These are phyloP conservation scores for Brachionus calyciflorus DNA, from an alignment of 1,140 invertebrate genomes.

Conservation along the genomic window DNA sequence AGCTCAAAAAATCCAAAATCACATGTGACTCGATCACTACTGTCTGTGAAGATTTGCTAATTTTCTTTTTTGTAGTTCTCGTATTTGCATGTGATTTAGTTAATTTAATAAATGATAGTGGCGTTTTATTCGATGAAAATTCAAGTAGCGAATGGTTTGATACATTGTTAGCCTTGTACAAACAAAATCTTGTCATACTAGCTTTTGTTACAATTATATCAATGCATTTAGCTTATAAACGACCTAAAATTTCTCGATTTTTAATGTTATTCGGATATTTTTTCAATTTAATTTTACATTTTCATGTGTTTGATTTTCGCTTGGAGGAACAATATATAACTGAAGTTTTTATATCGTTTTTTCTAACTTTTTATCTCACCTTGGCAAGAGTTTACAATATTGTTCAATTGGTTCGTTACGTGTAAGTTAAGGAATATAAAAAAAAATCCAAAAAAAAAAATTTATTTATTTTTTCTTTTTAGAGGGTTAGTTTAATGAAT, in stretches of 20 bases:
- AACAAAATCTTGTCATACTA: slow-evolving; percentile 8
- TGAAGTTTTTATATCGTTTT: slow-evolving; percentile 44
- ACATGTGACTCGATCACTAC: slow-evolving; percentile 10
- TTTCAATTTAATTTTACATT: slow-evolving; percentile 29
- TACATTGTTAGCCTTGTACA: not conserved
- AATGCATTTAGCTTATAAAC: slow-evolving; percentile 28
- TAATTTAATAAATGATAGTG: slow-evolving; percentile 42
- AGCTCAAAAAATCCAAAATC: not conserved
- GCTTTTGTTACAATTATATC: slow-evolving; percentile 4
- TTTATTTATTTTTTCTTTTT: too few relatives aligned
- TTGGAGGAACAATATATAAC: slow-evolving; percentile 26
- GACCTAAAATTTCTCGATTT: slow-evolving; percentile 37
- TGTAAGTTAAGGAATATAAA: too few relatives aligned
- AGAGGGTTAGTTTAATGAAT: too few relatives aligned
- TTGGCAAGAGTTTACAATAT: slow-evolving; percentile 43
- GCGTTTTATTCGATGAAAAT: not conserved
- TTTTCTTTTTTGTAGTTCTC: slow-evolving; percentile 22
- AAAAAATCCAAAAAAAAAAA: too few relatives aligned
- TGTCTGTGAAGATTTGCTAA: slow-evolving; percentile 21
- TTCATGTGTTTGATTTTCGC: slow-evolving; percentile 27
- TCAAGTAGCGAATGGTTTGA: not conserved
- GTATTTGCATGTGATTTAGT: slow-evolving; percentile 18
- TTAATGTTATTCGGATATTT: slow-evolving; percentile 22
- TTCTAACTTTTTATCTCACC: slow-evolving; percentile 28
- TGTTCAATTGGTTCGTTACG: slow-evolving; percentile 2